These are phyloP conservation scores for Eulithis testata DNA, from an alignment of 2,888 invertebrate genomes.

Conservation along the genomic window DNA sequence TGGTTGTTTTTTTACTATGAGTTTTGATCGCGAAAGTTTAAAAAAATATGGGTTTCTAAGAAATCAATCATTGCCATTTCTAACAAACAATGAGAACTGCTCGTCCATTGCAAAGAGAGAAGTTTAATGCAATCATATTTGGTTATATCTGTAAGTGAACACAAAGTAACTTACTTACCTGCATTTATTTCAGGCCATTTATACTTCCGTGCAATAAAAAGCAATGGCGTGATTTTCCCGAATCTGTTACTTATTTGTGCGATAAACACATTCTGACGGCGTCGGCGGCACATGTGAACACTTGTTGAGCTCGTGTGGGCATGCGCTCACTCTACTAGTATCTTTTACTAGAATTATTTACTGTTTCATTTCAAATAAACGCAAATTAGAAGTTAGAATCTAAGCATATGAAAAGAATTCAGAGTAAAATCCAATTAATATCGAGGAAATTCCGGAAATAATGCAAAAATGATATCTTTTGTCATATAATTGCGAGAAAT, in stretches of 20 bases:
- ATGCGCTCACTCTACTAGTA: constrained; percentile 49
- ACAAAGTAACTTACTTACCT: constrained; percentile 9
- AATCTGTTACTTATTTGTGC: constrained; percentile 39
- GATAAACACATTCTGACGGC: constrained; percentile 32
- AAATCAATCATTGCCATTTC: too few species aligned
- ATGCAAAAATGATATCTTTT: constrained; percentile 58
- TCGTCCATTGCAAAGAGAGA: background rate
- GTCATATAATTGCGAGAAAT: constrained; percentile 58
- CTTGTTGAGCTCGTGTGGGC: constrained; percentile 76
- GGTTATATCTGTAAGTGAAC: background rate
- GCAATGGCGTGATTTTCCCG: constrained; percentile 26
- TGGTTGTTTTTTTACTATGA: too few species aligned
- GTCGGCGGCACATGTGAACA: constrained; percentile 72
- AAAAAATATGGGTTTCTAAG: too few species aligned
- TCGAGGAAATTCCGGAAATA: constrained; percentile 57
- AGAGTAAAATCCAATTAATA: constrained; percentile 45
- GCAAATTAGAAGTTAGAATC: background rate
- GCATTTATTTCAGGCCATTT: constrained; percentile 19
- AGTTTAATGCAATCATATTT: background rate
- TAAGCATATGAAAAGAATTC: background rate
- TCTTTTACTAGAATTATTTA: background rate
- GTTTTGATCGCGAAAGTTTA: too few species aligned
- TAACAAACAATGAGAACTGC: too few species aligned
- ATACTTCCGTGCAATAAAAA: constrained; percentile 24
- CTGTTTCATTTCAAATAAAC: background rate